Percentiles rank a stretch among this genome's conserved stretches.
Evolutionary conservation across 2,113 vertebrate species (phyloP).

Genomic region (Onychostruthus taczanowskii): DNA sequence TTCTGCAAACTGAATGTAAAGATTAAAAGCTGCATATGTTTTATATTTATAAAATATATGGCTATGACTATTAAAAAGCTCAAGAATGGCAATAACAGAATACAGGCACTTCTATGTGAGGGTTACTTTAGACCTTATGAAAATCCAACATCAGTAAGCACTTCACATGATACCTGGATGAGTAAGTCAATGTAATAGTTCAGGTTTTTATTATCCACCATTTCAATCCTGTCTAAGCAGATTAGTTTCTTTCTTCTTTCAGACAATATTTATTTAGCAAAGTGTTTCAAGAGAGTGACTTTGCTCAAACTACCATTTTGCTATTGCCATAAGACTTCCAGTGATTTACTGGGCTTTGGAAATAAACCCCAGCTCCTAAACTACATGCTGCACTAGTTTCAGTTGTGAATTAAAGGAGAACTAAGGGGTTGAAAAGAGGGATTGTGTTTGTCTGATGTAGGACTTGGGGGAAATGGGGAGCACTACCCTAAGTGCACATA

Average conservation of each 20-base stretch:
- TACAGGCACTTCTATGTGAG: slow-evolving; percentile 76
- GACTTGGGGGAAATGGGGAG: neutral
- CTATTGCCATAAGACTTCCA: neutral
- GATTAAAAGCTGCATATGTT: slow-evolving; percentile 48
- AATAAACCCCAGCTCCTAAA: neutral
- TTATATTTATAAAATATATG: slow-evolving; percentile 56
- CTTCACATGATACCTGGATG: slow-evolving; percentile 48
- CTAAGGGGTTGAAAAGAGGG: neutral
- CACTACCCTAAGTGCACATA: neutral
- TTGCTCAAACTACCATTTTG: neutral
- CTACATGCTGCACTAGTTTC: neutral
- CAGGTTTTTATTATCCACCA: neutral
- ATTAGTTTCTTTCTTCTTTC: neutral
- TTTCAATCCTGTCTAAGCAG: slow-evolving; percentile 26
- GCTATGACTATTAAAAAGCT: slow-evolving; percentile 67
- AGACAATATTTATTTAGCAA: slow-evolving; percentile 33
- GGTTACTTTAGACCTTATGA: slow-evolving; percentile 61
- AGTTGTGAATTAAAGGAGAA: neutral
- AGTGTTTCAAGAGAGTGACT: slow-evolving; percentile 2
- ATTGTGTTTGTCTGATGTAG: neutral
- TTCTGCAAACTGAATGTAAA: slow-evolving; percentile 60
- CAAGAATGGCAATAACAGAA: slow-evolving; percentile 67
- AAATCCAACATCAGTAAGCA: slow-evolving; percentile 47
- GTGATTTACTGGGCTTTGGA: neutral
- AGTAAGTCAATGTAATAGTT: slow-evolving; percentile 34